Conservation (phyloP, 2,888 invertebrate genomes). For the Chrysotoxum bicinctum region DNA sequence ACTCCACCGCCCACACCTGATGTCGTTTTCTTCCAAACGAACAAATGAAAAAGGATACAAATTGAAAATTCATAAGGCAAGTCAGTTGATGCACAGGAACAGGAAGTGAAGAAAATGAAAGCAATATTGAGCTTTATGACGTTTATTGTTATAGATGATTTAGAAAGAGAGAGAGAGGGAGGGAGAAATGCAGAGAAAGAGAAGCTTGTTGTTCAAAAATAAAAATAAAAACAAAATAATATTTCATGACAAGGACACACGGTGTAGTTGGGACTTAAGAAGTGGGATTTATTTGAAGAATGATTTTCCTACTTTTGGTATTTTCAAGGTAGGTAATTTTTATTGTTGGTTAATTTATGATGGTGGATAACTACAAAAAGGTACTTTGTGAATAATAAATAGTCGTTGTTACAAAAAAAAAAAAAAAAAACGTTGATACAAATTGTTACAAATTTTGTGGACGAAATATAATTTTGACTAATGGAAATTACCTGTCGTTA, state of each 20-base stretch:
- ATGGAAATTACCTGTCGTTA: conserved; percentile 4
- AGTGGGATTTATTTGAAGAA: conserved; percentile 17
- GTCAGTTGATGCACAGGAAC: background rate
- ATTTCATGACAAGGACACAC: conserved; percentile 17
- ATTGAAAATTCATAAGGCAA: conserved; percentile 41
- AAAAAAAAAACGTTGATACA: background rate
- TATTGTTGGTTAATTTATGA: background rate
- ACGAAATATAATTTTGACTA: conserved; percentile 1
- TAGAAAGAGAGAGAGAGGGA: background rate
- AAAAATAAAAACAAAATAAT: background rate
- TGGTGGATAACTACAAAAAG: background rate
- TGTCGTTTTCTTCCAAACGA: background rate
- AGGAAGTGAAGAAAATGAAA: conserved; percentile 29
- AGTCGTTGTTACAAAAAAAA: background rate
- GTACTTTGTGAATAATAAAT: conserved; percentile 17
- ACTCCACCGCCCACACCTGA: conserved; percentile 4
- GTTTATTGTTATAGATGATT: conserved; percentile 30
- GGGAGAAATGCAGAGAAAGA: too few species aligned
- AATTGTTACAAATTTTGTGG: conserved; percentile 11
- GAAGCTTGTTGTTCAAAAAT: background rate
- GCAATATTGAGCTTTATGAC: conserved; percentile 38
- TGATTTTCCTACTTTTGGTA: conserved; percentile 18
- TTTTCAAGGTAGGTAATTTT: background rate
- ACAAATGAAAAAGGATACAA: conserved; percentile 16
- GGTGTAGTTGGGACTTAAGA: background rate